phyloP scores from a whole-genome alignment of 2,113 vertebrate species.

The Maccullochella peelii region DNA sequence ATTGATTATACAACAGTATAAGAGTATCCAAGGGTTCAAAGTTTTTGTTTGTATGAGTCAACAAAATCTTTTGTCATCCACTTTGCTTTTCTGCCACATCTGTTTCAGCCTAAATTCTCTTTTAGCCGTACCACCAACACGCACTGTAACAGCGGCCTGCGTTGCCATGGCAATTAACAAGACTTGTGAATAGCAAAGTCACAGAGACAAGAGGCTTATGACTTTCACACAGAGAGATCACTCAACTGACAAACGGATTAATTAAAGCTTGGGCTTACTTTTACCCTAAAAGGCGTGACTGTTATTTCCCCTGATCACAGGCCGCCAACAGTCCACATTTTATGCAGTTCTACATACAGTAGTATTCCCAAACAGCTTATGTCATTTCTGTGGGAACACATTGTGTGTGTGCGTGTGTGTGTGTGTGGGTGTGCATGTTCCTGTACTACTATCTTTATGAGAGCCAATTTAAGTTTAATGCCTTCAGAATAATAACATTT shows the following conservation, averaged over 20 bases:
- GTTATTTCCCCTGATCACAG: constrained; percentile 50
- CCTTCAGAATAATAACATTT: background rate
- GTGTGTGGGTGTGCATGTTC: background rate
- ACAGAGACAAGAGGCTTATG: constrained; percentile 63
- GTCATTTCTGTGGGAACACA: constrained; percentile 5
- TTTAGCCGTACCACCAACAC: constrained; percentile 15
- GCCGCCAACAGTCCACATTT: constrained; percentile 6
- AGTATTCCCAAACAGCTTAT: constrained; percentile 38
- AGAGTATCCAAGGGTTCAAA: background rate
- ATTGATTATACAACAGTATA: background rate
- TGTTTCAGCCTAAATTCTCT: constrained; percentile 23
- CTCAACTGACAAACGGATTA: constrained; percentile 72
- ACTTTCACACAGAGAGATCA: constrained; percentile 71
- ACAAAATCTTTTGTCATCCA: background rate
- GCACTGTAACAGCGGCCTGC: constrained; percentile 11
- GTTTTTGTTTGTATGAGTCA: constrained; percentile 9
- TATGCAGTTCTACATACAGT: constrained; percentile 7
- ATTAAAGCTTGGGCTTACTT: constrained; percentile 65
- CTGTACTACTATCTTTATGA: background rate
- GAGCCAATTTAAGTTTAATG: background rate
- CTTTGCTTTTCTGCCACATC: constrained; percentile 15
- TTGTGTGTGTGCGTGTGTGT: background rate
- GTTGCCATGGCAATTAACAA: constrained; percentile 68
- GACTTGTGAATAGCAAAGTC: constrained; percentile 71
- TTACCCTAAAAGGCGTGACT: constrained; percentile 43